phyloP scores from a whole-genome alignment of 2,888 invertebrate genomes.

The Pherbina coryleti region DNA sequence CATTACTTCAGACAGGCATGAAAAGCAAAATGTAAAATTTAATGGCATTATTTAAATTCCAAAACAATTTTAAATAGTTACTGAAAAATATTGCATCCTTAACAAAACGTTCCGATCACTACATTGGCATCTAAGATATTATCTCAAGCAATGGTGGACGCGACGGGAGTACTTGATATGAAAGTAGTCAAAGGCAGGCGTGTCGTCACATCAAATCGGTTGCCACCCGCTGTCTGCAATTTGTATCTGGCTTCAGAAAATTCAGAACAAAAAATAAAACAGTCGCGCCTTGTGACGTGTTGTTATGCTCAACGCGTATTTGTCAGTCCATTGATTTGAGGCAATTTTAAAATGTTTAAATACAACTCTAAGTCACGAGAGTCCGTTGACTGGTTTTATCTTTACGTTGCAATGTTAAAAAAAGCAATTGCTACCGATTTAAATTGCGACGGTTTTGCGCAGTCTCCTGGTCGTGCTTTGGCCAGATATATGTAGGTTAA shows the following conservation, averaged over 20 bases:
- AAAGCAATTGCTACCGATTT: not conserved
- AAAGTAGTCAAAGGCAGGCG: not conserved
- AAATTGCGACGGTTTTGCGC: too few relatives aligned
- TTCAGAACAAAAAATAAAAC: not conserved
- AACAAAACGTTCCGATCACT: not conserved
- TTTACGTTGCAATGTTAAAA: not conserved
- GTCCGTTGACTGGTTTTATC: too few relatives aligned
- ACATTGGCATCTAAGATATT: not conserved
- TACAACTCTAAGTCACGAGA: not conserved
- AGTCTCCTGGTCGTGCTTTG: too few relatives aligned
- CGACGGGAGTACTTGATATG: not conserved
- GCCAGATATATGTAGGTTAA: too few relatives aligned
- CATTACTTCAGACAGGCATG: not conserved
- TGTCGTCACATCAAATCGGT: not conserved
- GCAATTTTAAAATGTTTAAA: too few relatives aligned
- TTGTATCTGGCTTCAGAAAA: not conserved
- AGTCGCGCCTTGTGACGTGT: not conserved
- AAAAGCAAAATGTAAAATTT: not conserved
- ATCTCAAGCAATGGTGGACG: not conserved
- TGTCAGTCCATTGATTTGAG: too few relatives aligned
- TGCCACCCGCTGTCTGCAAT: slow-evolving; percentile 20
- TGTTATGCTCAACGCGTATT: too few relatives aligned
- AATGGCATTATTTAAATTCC: slow-evolving; percentile 11
- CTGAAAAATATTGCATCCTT: not conserved
- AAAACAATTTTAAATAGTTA: not conserved